phyloP scores from a whole-genome alignment of 2,797 vertebrate species.

The Cynodonichthys magdalenae region DNA sequence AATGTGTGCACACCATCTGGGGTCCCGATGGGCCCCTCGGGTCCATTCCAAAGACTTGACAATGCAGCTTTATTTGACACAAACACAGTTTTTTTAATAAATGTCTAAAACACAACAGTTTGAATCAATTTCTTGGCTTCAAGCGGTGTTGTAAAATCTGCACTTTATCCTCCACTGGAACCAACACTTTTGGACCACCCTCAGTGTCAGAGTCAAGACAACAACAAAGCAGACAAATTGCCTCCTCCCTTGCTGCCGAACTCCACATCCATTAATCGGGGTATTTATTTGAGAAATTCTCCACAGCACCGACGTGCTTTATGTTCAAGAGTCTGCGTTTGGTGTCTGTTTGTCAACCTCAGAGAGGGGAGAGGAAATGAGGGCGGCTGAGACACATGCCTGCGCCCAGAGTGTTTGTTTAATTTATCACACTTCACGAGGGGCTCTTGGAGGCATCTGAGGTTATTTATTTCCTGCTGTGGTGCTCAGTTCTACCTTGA shows the following conservation, averaged over 20 bases:
- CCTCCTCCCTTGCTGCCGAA: slow-evolving; percentile 10
- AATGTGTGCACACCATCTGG: slow-evolving; percentile 61
- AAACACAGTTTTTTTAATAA: slow-evolving; percentile 5
- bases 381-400: slow-evolving; percentile 46
- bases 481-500: slow-evolving; percentile 18
- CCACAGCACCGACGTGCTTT: slow-evolving; percentile 14
- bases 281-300: slow-evolving; percentile 52
- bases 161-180: slow-evolving; percentile 4
- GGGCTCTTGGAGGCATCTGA: slow-evolving; percentile 45
- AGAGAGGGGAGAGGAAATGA: slow-evolving; percentile 51
- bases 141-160: slow-evolving; percentile 13
- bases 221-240: slow-evolving; percentile 25
- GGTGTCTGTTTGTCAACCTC: slow-evolving; percentile 62
- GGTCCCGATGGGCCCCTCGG: slow-evolving; percentile 10
- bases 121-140: too few species aligned
- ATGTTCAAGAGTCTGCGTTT: slow-evolving; percentile 31
- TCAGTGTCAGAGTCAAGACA: slow-evolving; percentile 16
- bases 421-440: slow-evolving; percentile 60
- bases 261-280: slow-evolving; percentile 30
- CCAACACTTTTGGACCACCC: slow-evolving; percentile 37
- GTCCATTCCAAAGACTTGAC: not conserved
- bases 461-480: slow-evolving; percentile 51
- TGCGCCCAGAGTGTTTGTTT: slow-evolving; percentile 53
- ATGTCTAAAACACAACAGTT: not conserved
- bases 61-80: not conserved